Evolutionary conservation across 2,797 vertebrate species (phyloP), one percentile per base, ranked within the genome.

Genomic region (Gila robusta): DNA sequence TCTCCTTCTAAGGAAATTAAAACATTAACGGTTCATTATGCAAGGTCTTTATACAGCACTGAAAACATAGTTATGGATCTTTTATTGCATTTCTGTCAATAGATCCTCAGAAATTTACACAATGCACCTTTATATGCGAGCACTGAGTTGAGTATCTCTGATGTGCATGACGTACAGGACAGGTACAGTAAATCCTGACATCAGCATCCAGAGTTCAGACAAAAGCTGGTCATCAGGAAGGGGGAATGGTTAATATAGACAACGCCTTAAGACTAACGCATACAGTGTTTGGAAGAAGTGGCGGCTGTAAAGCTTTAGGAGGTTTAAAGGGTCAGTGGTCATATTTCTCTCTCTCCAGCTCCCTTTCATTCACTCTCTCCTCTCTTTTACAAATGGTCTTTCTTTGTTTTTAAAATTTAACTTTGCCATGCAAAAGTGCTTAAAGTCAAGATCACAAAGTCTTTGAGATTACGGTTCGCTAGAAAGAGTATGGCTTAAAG

Each of bases 401-500:
- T 35, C 66, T 54, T 37, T 69, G 64, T 70, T 66, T 82, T 71
- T 26, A 37, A 23, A 54, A 9, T n/a, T n/a, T 17, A 49, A 49
- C 79, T 35, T 70, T 49, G 23, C 64, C 19, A 2, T 12, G 41
- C 44, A 67, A 79, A 39, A n/a, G 37, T 49, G 12, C 41, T 44
- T 3, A 49, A 77, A 56, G 32, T 56, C 19, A 77, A 59, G 26
- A 8, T 67, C n/a, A 66, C 8, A 4, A 35, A 8, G 19, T 64
- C 16, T 86, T 54, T 79, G 47, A 87, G 86, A 89, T 86, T 83
- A 81, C n/a, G 3, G 78, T 84, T 87, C 41, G 72, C 78, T 69
- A 86, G 82, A 74, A 74, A 67, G 67, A 87, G 41, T 23, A 49
- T 7, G 73, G 91, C 92, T 93, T 92, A 93, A 92, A 93, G 90